phyloP scores from a whole-genome alignment of 2,797 vertebrate species.

The Rallus crepitans region DNA sequence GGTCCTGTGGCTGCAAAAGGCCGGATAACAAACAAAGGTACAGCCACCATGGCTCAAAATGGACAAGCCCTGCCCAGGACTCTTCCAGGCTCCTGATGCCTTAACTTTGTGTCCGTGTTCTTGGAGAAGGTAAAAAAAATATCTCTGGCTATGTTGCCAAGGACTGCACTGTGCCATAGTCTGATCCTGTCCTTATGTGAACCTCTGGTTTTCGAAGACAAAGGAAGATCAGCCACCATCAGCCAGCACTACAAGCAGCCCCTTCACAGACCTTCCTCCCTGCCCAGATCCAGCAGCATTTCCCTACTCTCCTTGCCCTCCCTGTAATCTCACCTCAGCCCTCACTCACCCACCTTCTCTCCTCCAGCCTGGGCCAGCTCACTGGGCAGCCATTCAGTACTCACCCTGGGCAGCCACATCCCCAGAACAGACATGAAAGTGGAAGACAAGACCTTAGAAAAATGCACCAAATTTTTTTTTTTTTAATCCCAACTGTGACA shows the following conservation, averaged over 20 bases:
- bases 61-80: background rate
- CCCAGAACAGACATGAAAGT: background rate
- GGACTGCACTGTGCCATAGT: no score
- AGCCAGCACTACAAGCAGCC: background rate
- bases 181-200: background rate
- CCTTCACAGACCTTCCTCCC: no score
- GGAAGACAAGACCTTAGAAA: background rate
- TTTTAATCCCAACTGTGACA: background rate
- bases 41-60: no score
- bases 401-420: background rate
- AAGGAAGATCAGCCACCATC: background rate
- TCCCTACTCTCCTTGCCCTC: no score
- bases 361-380: background rate
- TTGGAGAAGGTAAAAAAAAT: no score
- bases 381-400: fast-evolving
- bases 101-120: background rate
- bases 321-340: background rate
- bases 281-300: no score
- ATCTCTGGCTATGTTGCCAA: background rate
- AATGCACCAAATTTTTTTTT: background rate
- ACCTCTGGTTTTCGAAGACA: no score
- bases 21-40: no score
- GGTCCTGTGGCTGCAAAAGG: no score
- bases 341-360: no score
- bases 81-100: no score